These are phyloP conservation scores for Ciona savignyi DNA, from an alignment of 23 tunicate genomes.

Conservation along the genomic window DNA sequence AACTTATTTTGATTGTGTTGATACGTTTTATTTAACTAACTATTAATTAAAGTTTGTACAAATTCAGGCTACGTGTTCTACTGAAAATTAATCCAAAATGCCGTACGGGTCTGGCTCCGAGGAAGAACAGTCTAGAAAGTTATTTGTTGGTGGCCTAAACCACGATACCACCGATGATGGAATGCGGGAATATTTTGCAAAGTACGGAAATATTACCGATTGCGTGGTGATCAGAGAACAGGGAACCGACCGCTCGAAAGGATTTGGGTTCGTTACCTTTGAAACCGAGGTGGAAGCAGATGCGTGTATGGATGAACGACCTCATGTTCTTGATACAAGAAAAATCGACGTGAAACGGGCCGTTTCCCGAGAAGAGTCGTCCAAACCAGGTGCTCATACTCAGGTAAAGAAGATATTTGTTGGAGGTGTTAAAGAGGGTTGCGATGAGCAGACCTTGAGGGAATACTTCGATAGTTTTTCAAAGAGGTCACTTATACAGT, in stretches of 20 bases:
- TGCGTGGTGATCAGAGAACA: conserved; percentile 63
- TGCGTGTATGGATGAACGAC: conserved; percentile 62
- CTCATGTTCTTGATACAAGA: conserved; percentile 52
- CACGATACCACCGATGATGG: conserved; percentile 60
- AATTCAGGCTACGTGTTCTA: too few species aligned
- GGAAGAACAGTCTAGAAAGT: conserved; percentile 72
- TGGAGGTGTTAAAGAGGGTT: conserved; percentile 56
- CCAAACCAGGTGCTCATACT: conserved; percentile 73
- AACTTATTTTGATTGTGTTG: too few species aligned
- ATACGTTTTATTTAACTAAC: too few species aligned
- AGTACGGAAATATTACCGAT: conserved; percentile 58
- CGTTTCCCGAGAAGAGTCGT: conserved; percentile 76
- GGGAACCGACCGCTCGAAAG: conserved; percentile 49
- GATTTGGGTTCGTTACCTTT: conserved; percentile 82
- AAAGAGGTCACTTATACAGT: conserved; percentile 10
- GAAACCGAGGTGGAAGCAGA: conserved; percentile 68
- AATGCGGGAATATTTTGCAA: conserved; percentile 36
- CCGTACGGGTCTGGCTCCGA: conserved; percentile 56
- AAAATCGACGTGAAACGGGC: conserved; percentile 73
- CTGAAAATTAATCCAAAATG: too few species aligned
- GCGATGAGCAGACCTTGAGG: conserved; percentile 37
- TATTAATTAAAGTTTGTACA: too few species aligned
- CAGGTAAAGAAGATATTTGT: conserved; percentile 76
- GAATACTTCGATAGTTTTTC: conserved; percentile 44
- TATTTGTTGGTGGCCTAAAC: conserved; percentile 67